Evolutionary conservation across 2,888 invertebrate genomes (phyloP), one percentile per base, ranked within the genome.

Genomic region (Thymelicus lineola): DNA sequence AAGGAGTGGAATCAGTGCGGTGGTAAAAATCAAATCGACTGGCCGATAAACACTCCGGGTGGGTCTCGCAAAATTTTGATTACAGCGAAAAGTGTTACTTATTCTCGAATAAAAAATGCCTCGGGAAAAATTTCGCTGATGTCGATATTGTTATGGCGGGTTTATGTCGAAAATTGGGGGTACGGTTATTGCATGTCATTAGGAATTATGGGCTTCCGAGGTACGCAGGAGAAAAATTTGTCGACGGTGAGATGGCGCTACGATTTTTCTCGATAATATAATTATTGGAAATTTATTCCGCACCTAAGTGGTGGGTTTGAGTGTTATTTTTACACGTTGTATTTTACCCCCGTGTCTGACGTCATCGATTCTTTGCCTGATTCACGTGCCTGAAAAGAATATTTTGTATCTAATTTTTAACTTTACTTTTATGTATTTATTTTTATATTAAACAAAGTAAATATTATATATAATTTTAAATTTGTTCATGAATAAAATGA

Each of bases 141-240:
- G 93, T 90, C 93, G 93, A 93, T 93, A 93, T 93, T 93, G 93
- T 93, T 93, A 93, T 92, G 91, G 90, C 87, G 91, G 93, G 92
- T 93, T 93, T 93, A 93, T 87, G 92, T 91, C 82, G 89, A 89
- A 93, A 93, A 93, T 93, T 93, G 93, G 92, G 92, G 93, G 93
- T 91, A 92, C 92, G 90, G 89, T 93, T 93, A 93, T 93, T 93
- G 93, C 93, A 93, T 93, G 93, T 93, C 93, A 93, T 93, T 93
- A 93, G 93, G 92, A 93, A 93, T 93, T 93, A 93, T 93, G 93
- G 91, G 92, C 92, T 92, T 88, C 86, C 82, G 87, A 87, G 89
- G 90, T 86, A 84, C 73, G 79, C 74, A 74, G 84, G 86, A 86
- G 86, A 86, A 84, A 88, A 91, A 91, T 84, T 89, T 86, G 83